Percentiles rank a stretch among this genome's conserved stretches.
phyloP scores from a whole-genome alignment of 2,888 invertebrate species.

The Coecobrya sp. region DNA sequence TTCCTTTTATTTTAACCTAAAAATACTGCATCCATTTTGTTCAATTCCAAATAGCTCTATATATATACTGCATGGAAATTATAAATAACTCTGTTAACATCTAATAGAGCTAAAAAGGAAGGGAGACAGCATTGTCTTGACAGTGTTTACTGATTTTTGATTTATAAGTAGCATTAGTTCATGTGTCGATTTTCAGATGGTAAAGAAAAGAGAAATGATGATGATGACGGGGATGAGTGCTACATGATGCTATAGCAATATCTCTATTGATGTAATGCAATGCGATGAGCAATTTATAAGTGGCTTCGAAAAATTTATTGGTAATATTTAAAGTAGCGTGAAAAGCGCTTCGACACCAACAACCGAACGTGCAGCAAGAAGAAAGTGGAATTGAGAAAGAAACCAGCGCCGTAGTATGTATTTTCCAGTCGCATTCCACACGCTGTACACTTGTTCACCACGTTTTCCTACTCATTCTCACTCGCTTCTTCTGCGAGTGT shows the following conservation, averaged over 20 bases:
- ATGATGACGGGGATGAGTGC: slow-evolving; percentile 49
- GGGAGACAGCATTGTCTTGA: slow-evolving; percentile 52
- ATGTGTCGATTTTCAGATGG: slow-evolving; percentile 45
- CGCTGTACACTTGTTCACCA: background rate
- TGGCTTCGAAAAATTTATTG: slow-evolving; percentile 86
- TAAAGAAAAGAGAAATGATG: background rate
- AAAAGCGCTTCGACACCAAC: slow-evolving; percentile 78
- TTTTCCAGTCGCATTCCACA: slow-evolving; percentile 53
- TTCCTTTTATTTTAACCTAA: too few relatives aligned
- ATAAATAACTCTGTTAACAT: too few relatives aligned
- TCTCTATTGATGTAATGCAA: slow-evolving; percentile 34
- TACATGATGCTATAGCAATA: slow-evolving; percentile 54
- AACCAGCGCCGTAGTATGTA: background rate
- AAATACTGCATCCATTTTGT: too few relatives aligned
- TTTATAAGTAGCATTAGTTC: slow-evolving; percentile 77
- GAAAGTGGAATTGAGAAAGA: background rate
- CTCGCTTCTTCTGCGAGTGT: slow-evolving; percentile 20
- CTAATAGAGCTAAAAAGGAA: background rate
- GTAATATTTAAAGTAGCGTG: slow-evolving; percentile 86
- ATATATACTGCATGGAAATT: too few relatives aligned
- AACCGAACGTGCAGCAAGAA: background rate
- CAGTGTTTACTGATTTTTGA: slow-evolving; percentile 80
- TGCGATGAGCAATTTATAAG: slow-evolving; percentile 86
- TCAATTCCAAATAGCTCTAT: too few relatives aligned
- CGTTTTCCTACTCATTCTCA: slow-evolving; percentile 10